A percentile compares a stretch with the other conserved stretches of the same genome.
Conservation (phyloP, 1,140 invertebrate genomes). For the Thaumatotibia leucotreta region DNA sequence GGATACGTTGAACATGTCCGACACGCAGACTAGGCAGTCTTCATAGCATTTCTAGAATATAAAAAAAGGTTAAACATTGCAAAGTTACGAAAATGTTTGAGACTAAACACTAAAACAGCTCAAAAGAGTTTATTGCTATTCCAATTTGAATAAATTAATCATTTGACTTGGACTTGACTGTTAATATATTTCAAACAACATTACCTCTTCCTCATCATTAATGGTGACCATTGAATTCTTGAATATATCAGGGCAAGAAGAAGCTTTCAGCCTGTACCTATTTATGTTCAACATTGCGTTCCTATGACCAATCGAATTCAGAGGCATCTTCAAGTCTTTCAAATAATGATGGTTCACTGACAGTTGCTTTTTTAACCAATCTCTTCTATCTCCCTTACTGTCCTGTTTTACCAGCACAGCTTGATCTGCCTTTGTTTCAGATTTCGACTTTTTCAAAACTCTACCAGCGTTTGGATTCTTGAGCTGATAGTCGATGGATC, state of each 20-base stretch:
- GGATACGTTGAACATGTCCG: conserved; percentile 87
- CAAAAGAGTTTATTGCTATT: too few relatives aligned
- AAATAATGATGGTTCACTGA: conserved; percentile 83
- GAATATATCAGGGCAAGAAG: conserved; percentile 93
- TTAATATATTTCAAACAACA: too few relatives aligned
- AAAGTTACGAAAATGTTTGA: too few relatives aligned
- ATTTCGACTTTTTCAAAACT: conserved; percentile 39
- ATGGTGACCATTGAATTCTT: conserved; percentile 93
- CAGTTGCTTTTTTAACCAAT: conserved; percentile 79
- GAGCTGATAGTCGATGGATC: conserved; percentile 32
- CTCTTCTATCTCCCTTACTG: conserved; percentile 57
- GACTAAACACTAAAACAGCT: too few relatives aligned
- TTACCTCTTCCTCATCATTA: conserved; percentile 84
- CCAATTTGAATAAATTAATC: too few relatives aligned
- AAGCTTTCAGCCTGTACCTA: conserved; percentile 88
- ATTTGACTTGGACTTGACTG: too few relatives aligned
- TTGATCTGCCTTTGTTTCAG: conserved; percentile 43
- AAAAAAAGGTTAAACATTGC: not conserved
- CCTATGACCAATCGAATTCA: conserved; percentile 89
- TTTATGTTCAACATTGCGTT: conserved; percentile 88
- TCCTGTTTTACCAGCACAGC: conserved; percentile 56
- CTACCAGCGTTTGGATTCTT: conserved; percentile 34
- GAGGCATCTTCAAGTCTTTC: conserved; percentile 85
- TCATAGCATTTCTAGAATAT: conserved; percentile 85
- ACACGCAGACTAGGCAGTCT: conserved; percentile 82